A percentile compares a stretch with the other conserved stretches of the same genome.
These are phyloP conservation scores for Brachypalpus laphriformis DNA, from an alignment of 2,888 invertebrate genomes.

Conservation along the genomic window DNA sequence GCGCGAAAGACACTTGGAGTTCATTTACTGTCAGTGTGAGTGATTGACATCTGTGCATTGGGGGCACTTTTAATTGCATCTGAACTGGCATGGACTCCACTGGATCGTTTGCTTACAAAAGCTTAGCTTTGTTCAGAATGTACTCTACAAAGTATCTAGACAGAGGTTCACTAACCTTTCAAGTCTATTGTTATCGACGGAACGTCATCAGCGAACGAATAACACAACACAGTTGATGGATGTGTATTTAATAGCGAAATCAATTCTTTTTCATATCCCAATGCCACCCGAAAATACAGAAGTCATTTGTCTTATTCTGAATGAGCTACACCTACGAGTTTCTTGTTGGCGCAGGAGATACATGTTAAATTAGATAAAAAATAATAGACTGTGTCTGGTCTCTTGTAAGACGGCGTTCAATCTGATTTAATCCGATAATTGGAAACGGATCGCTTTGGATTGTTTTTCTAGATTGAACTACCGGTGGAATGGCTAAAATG, in stretches of 20 bases:
- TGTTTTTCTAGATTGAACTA: neutral
- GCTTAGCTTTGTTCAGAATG: too few species aligned
- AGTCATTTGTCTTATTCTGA: constrained; percentile 41
- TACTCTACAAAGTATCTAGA: neutral
- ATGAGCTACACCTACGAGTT: constrained; percentile 2
- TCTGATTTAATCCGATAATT: constrained; percentile 34
- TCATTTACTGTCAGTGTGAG: constrained; percentile 34
- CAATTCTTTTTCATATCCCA: neutral
- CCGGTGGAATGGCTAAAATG: neutral
- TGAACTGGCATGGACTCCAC: neutral
- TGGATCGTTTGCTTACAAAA: too few species aligned
- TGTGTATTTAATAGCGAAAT: constrained; percentile 18
- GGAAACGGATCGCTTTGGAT: neutral
- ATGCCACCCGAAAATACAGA: constrained; percentile 15
- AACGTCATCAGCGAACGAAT: constrained; percentile 19
- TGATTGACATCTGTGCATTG: constrained; percentile 34
- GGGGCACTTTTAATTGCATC: constrained; percentile 39
- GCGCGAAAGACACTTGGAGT: constrained; percentile 39
- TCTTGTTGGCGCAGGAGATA: neutral
- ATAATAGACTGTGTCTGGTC: neutral
- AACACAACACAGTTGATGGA: constrained; percentile 12
- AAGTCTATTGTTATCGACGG: constrained; percentile 11
- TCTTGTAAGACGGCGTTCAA: constrained; percentile 11
- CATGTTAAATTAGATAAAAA: neutral
- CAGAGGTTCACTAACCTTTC: constrained; percentile 10